Evolutionary conservation across 2,113 vertebrate genomes (phyloP), one percentile per base, ranked within the genome.

Genomic region (Andinoacara biseriatus): DNA sequence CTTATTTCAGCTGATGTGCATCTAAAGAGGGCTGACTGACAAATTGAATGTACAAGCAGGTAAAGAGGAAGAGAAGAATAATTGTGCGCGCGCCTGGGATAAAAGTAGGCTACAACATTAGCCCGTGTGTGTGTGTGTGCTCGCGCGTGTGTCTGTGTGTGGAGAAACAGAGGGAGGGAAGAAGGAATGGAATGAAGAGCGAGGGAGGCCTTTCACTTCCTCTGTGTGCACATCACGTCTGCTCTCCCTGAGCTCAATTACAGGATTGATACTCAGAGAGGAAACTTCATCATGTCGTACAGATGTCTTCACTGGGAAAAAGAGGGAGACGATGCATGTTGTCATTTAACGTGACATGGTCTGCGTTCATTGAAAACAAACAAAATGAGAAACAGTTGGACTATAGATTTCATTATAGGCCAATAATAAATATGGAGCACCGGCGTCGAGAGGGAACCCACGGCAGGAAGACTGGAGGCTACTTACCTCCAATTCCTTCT

Each of bases 231-330:
- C 82, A 78, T 95, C 95, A 95, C 94, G 94, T 95, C 90, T 86
- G 72, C 89, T 85, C 90, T 92, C 92, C 89, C 89, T 88, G 90
- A 95, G 94, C 94, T 95, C 95, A 96, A 95, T 96, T 96, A 95
- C 95, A 94, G 93, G 91, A 95, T 94, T 94, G 94, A 94, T 94
- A 94, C 94, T 94, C 91, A 59, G 90, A 95, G 94, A 95, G 94
- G 94, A 96, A 96, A 95, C 94, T 95, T 95, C 93, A 96, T 95
- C 94, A 94, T 95, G 94, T 95, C 84, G 92, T 95, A 95, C 95
- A 95, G 95, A 96, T 95, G 95, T 95, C 94, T 93, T 95, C 94
- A 93, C 93, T 75, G 89, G 85, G 88, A 91, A 89, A 82, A 88
- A 91, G 93, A 91, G 88, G 84, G 90, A 92, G 92, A 87, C 78